Percentiles rank a stretch among this genome's conserved stretches.
These are phyloP conservation scores for Colinus virginianus DNA, from an alignment of 2,113 vertebrate species.

Conservation along the genomic window DNA sequence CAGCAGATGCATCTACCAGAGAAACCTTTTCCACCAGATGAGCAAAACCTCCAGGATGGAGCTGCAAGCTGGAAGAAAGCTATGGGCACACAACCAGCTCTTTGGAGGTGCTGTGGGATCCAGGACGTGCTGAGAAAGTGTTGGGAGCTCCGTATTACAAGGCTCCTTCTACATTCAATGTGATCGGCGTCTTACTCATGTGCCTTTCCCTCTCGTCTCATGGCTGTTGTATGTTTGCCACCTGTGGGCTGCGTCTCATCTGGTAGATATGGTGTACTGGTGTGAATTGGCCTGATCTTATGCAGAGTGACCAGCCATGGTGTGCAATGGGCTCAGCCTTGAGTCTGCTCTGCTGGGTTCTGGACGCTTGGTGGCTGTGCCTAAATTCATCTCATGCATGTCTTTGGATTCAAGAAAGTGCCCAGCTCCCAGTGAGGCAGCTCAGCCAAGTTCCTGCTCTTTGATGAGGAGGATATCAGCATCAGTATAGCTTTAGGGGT, in stretches of 20 bases:
- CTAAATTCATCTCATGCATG: neutral
- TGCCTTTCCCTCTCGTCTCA: neutral
- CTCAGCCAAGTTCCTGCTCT: neutral
- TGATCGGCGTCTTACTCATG: neutral
- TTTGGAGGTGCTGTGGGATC: neutral
- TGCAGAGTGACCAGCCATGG: neutral
- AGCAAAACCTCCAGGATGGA: neutral
- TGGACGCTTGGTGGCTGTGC: neutral
- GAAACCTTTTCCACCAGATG: neutral
- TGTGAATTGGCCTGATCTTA: neutral
- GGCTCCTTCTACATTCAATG: neutral
- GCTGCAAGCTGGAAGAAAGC: neutral
- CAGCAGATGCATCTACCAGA: accelerated
- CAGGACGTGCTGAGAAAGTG: neutral
- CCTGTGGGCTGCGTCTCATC: neutral
- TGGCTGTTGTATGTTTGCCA: neutral
- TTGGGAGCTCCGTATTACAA: neutral
- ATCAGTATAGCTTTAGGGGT: accelerated
- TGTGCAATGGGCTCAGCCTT: neutral
- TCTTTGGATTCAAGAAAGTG: neutral
- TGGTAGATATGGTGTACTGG: neutral
- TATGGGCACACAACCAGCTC: neutral
- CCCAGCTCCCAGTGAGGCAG: neutral
- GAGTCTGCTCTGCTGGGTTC: neutral
- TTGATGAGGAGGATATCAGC: neutral